Percentiles rank a stretch among this genome's conserved stretches.
Conservation (phyloP, 1,140 invertebrate genomes). For the Drosophila lacteicornis region DNA sequence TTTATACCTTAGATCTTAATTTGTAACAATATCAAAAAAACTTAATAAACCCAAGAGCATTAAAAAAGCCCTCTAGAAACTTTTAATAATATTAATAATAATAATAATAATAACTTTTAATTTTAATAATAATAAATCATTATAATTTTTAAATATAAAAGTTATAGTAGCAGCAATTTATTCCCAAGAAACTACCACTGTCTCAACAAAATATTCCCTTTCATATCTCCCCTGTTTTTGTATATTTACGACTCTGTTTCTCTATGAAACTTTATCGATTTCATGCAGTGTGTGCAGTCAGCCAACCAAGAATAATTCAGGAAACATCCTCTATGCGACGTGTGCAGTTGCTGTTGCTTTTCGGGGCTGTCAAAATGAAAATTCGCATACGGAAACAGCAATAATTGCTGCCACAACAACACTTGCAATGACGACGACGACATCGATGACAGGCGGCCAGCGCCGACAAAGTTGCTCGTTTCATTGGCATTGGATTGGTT, state of each 20-base stretch:
- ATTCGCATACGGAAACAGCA: slow-evolving; percentile 76
- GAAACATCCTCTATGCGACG: slow-evolving; percentile 33
- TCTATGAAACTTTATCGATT: slow-evolving; percentile 31
- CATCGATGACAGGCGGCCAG: slow-evolving; percentile 54
- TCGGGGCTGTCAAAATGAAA: slow-evolving; percentile 61
- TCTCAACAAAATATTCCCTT: no score
- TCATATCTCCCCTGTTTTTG: not conserved
- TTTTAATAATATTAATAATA: no score
- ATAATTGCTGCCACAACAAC: slow-evolving; percentile 79
- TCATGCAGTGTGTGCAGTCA: slow-evolving; percentile 33
- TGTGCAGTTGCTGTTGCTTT: slow-evolving; percentile 31
- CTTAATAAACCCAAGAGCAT: no score
- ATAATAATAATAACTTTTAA: no score
- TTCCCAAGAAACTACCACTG: no score
- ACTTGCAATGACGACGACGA: slow-evolving; percentile 58
- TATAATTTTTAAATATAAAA: no score
- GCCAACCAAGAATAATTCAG: slow-evolving; percentile 25
- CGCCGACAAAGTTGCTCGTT: slow-evolving; percentile 55
- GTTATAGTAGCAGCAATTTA: no score
- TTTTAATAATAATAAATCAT: no score
- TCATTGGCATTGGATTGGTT: slow-evolving; percentile 63
- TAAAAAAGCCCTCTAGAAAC: no score
- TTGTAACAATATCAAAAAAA: no score
- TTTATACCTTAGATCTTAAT: no score
- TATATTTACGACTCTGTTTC: slow-evolving; percentile 1